A percentile compares a stretch with the other conserved stretches of the same genome.
Evolutionary conservation across 92 coral and sea anemone genomes (phyloP).

Genomic region (Epizoanthus illoricatus): DNA sequence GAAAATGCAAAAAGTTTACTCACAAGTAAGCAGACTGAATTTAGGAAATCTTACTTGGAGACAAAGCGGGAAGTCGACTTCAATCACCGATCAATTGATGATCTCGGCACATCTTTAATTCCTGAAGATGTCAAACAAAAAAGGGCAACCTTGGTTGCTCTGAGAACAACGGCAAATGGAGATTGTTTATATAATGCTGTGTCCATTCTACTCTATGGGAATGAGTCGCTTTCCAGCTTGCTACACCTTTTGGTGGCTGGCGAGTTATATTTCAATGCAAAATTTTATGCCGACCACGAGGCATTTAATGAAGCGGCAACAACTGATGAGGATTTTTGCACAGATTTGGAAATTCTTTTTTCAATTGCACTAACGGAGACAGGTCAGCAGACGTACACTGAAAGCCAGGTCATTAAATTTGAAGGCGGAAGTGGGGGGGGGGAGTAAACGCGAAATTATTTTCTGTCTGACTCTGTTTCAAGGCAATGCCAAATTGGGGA

Average conservation of each 20-base stretch:
- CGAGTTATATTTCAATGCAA: constrained; percentile 44
- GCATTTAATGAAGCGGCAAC: constrained; percentile 1
- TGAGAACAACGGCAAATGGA: constrained; percentile 45
- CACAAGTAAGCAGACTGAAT: not conserved
- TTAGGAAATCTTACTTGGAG: not conserved
- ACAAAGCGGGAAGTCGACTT: not conserved
- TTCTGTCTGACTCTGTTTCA: too few species aligned
- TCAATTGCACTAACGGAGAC: constrained; percentile 24
- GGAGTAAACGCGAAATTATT: too few species aligned
- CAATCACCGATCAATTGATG: not conserved
- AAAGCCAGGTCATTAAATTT: too few species aligned
- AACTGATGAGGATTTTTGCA: not conserved
- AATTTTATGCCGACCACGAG: constrained; percentile 42
- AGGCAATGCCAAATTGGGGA: too few species aligned
- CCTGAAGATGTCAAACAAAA: not conserved
- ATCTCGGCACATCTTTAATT: not conserved
- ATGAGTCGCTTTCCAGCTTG: constrained; percentile 46
- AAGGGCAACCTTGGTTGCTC: constrained; percentile 34
- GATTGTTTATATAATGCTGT: constrained; percentile 53
- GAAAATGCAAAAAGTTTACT: not conserved
- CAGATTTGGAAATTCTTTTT: constrained; percentile 32
- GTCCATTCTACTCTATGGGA: constrained; percentile 43
- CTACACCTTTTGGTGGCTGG: constrained; percentile 49
- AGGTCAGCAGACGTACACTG: constrained; percentile 32
- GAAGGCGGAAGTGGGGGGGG: too few species aligned